These are phyloP conservation scores for Enteromius argenteus DNA, from an alignment of 2,797 vertebrate species.

Conservation along the genomic window DNA sequence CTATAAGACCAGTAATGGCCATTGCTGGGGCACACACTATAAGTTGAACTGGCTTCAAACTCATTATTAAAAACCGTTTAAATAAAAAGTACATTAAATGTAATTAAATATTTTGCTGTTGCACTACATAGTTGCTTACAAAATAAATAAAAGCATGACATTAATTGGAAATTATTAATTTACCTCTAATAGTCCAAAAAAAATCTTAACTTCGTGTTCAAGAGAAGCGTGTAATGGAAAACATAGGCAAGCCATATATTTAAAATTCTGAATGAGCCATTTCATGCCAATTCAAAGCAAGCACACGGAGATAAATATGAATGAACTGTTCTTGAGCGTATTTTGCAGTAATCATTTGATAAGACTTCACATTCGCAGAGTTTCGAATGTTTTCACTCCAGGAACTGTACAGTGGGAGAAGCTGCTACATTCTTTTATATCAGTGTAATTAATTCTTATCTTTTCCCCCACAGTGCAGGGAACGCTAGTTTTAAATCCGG, in stretches of 20 bases:
- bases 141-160: not conserved
- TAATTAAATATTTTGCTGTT: not conserved
- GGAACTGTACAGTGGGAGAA: conserved; percentile 6
- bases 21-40: not conserved
- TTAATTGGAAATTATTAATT: not conserved
- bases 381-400: conserved; percentile 2
- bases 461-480: conserved; percentile 19
- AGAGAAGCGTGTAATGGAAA: not conserved
- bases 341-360: conserved; percentile 4
- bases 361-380: conserved; percentile 8
- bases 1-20: not conserved
- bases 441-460: conserved; percentile 29
- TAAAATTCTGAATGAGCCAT: not conserved
- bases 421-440: conserved; percentile 13
- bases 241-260: not conserved
- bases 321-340: not conserved
- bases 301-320: not conserved
- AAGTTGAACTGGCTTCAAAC: not conserved
- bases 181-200: not conserved
- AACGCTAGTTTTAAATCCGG: conserved; percentile 3
- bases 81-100: too few relatives aligned
- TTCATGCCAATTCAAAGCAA: not conserved
- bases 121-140: not conserved
- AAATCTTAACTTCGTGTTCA: not conserved
- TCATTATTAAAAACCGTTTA: not conserved